Base-by-base conservation (phyloP, 2,797 vertebrate species). In the Cyprinella venusta region DNA sequence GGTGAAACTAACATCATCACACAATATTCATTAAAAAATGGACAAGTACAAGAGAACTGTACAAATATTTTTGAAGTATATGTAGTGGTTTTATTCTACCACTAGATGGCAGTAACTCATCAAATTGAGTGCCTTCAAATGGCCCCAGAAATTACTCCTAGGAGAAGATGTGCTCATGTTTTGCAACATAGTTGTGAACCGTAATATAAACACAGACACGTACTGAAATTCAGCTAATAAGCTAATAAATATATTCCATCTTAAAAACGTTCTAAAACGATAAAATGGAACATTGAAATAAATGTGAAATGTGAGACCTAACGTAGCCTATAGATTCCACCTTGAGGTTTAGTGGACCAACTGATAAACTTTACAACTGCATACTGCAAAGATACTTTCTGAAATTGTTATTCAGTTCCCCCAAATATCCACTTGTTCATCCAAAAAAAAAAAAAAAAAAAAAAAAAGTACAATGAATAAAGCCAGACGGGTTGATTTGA, bases 401-500 rank as follows among this genome's bases (percentile, higher is more conserved):
- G 26, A 69, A 36, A 38, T 8, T 7, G n/a, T 21, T 26, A 74
- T 64, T 16, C 13, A 21, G n/a, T 19, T 12, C 69, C 21, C 24
- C 26, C 12, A 33, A 77, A 54, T 38, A 18, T 54, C 40, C 65
- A 70, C 52, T 59, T 76, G 52, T 36, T 40, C 63, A 76, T 30
- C 30, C 18, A 59, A 82, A 79, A 80, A 74, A 33, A 82, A 79
- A 83, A 74, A 33, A n/a, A n/a, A n/a, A 59, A 82, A 79, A 80
- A 74, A 33, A 82, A 79, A 83, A 74, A 33, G 48, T 24, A 54
- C 52, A 67, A 48, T 65, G 75, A 81, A 33, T 16, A 16, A 79
- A 79, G 79, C 59, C 77, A 78, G 21, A 26, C 8, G 56, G 68
- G 45, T 71, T 79, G 68, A 81, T 56, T 36, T 69, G 69, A 69